These are phyloP conservation scores for Helogale parvula DNA, from an alignment of 2,113 vertebrate genomes.

Conservation along the genomic window DNA sequence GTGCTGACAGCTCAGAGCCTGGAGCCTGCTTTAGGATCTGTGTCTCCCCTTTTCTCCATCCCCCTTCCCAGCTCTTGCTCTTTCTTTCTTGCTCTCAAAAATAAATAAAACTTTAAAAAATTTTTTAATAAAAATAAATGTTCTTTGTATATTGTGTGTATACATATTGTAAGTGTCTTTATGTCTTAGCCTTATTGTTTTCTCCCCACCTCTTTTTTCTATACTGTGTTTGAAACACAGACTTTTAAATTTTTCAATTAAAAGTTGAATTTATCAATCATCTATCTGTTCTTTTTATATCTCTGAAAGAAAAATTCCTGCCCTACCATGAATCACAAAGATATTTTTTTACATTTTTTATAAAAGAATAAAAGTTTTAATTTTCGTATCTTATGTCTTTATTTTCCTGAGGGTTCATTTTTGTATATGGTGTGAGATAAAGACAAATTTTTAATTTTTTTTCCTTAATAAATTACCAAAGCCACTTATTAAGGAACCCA, in stretches of 20 bases:
- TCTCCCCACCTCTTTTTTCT: background rate
- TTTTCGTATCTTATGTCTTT: background rate
- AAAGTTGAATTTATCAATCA: background rate
- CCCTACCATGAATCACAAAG: background rate
- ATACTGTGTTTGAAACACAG: background rate
- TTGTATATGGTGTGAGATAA: background rate
- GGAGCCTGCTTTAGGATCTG: too few species aligned
- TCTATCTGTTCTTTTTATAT: background rate
- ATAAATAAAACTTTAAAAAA: too few species aligned
- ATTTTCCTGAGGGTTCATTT: background rate
- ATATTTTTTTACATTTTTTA: background rate
- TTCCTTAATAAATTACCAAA: background rate
- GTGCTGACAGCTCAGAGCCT: too few species aligned
- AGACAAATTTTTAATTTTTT: background rate
- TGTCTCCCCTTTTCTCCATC: too few species aligned
- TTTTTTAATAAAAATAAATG: too few species aligned
- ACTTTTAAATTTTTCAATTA: background rate
- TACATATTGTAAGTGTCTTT: background rate
- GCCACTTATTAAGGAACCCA: background rate
- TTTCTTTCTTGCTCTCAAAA: too few species aligned
- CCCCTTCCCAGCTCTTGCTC: too few species aligned
- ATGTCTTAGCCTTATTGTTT: background rate
- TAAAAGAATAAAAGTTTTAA: background rate
- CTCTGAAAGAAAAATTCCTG: background rate
- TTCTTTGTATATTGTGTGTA: background rate